Percentiles rank a stretch among this genome's conserved stretches.
These are phyloP conservation scores for Xiphorhynchus elegans DNA, from an alignment of 2,113 vertebrate species.

Conservation along the genomic window DNA sequence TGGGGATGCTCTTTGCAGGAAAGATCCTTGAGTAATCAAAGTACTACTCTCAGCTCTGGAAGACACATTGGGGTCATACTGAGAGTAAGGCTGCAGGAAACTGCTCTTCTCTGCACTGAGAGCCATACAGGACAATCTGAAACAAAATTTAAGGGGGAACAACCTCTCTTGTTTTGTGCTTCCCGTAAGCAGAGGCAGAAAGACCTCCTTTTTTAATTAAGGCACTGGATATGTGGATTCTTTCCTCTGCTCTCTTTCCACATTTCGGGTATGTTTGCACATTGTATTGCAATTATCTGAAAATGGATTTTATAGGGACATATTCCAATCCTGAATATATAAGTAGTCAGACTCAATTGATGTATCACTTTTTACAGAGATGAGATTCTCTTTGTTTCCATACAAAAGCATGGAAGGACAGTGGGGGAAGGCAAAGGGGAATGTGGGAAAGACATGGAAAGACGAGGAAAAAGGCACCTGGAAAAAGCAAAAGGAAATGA, in stretches of 20 bases:
- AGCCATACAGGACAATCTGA: neutral
- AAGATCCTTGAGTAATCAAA: neutral
- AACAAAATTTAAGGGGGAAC: neutral
- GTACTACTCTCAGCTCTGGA: neutral
- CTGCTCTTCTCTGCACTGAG: neutral
- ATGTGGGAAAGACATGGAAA: neutral
- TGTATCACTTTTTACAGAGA: neutral
- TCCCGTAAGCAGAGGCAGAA: neutral
- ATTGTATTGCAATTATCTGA: neutral
- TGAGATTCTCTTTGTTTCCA: neutral
- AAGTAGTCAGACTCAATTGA: neutral
- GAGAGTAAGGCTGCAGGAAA: neutral
- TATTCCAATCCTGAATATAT: neutral
- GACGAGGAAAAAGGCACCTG: constrained; percentile 35
- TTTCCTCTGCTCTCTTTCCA: neutral
- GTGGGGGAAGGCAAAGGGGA: neutral
- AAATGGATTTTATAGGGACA: neutral
- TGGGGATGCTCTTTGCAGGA: neutral
- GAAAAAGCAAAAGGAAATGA: constrained; percentile 34
- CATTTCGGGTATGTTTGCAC: neutral
- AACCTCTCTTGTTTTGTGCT: neutral
- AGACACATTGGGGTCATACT: accelerated
- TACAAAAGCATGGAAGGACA: neutral
- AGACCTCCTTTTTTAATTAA: neutral
- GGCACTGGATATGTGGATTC: neutral